Evolutionary conservation across 2,113 vertebrate species (phyloP), one percentile per base, ranked within the genome.

Genomic region (Rhinoptilus africanus): DNA sequence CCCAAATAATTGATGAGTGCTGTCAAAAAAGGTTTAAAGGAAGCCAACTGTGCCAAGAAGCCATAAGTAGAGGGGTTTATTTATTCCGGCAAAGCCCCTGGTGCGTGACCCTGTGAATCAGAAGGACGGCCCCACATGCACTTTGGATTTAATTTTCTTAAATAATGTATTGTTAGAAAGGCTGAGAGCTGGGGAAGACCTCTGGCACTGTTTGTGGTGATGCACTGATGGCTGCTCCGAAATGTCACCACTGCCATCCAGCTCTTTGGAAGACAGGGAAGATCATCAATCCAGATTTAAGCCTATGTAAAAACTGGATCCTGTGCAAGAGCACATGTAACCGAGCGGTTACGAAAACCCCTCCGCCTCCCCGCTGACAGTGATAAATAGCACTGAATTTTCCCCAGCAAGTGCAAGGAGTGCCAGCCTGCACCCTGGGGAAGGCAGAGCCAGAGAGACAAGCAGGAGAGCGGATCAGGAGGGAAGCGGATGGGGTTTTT

Each of bases 401-500:
- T 32, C 74, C 89, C 71, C 26, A 6, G 69, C 1, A 0, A 72
- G 68, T 0, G 8, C 11, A 1, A 19, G 39, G 56, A 75, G 63
- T 14, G 18, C 20, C 72, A 68, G 84, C 37, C 47, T 37, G 45
- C 32, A 0, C 66, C 28, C 32, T 0, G 4, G 84, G 73, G 73
- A 50, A 53, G 39, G 67, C 79, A 96, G 67, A 47, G 53, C 71
- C 17, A 5, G 45, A 10, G 71, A 83, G 22, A 54, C 14, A 6
- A 76, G 35, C 0, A 4, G 51, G 32, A 48, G 3, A 34, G 47
- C 22, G 45, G 57, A 23, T 12, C 9, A 10, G 80, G 47, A 89
- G n/a, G 0, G 3, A 2, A 21, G 62, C 1, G 21, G 59, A 20
- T 4, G 51, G 17, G 64, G 35, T 34, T 63, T 88, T 37, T n/a